A percentile compares a stretch with the other conserved stretches of the same genome.
Evolutionary conservation across 2,113 vertebrate species (phyloP).

Genomic region (Microtus montanus): DNA sequence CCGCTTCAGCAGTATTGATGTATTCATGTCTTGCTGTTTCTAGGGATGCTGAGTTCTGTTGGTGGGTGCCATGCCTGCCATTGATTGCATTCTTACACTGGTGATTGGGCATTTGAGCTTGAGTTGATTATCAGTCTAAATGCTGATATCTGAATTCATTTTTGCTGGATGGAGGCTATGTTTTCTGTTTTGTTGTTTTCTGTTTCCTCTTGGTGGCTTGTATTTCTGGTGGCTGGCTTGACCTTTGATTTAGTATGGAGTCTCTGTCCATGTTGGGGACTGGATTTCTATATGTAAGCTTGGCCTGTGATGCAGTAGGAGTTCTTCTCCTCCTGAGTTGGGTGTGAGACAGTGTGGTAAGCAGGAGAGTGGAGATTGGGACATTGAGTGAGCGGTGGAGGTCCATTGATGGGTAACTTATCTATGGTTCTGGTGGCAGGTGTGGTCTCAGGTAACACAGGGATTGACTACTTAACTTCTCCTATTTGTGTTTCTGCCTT

Average conservation of each 20-base stretch:
- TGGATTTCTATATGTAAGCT: neutral
- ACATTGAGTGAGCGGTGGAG: no score
- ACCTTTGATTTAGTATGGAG: neutral
- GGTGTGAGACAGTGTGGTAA: neutral
- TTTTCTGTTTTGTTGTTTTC: neutral
- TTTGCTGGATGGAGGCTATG: neutral
- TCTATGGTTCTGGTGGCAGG: no score
- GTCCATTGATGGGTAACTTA: no score
- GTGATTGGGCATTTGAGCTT: neutral
- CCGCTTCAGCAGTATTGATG: neutral
- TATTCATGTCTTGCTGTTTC: neutral
- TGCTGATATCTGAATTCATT: neutral
- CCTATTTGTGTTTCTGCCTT: no score
- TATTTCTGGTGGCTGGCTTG: neutral
- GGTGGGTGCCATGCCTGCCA: neutral
- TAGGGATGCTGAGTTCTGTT: neutral
- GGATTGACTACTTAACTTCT: no score
- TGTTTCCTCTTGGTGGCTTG: neutral
- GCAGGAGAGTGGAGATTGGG: no score
- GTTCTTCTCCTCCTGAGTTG: neutral
- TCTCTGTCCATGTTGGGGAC: neutral
- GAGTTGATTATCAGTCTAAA: neutral
- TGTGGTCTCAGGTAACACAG: no score
- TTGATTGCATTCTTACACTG: neutral
- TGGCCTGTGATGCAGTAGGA: neutral